Conservation (phyloP, 2,888 invertebrate genomes). For the Hydrotaea diabolus region DNA sequence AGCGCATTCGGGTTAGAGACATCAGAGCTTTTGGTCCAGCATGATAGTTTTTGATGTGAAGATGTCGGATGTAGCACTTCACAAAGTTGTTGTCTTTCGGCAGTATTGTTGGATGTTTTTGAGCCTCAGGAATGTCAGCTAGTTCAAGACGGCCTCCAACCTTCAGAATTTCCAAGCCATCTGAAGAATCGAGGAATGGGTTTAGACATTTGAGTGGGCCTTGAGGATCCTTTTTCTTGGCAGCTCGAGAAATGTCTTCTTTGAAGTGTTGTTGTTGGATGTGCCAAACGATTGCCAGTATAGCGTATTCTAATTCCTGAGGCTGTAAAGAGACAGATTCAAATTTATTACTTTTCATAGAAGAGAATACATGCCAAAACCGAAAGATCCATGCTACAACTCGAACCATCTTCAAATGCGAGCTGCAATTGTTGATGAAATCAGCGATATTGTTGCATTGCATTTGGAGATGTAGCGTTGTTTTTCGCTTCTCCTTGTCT, state of each 20-base stretch:
- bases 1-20: too few species aligned
- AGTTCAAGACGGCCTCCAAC: constrained; percentile 56
- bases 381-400: constrained; percentile 51
- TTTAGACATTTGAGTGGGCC: constrained; percentile 55
- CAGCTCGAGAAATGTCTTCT: constrained; percentile 30
- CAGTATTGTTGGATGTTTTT: constrained; percentile 46
- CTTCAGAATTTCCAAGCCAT: constrained; percentile 51
- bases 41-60: too few species aligned
- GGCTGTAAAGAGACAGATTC: background rate
- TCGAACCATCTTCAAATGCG: constrained; percentile 29
- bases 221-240: constrained; percentile 27
- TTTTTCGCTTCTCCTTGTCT: background rate
- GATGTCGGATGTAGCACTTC: constrained; percentile 33
- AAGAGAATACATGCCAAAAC: constrained; percentile 27
- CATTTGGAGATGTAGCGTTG: background rate
- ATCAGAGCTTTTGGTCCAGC: too few species aligned
- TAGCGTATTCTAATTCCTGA: constrained; percentile 28
- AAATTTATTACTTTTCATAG: background rate
- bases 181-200: constrained; percentile 46
- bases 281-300: constrained; percentile 20
- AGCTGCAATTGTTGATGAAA: constrained; percentile 17
- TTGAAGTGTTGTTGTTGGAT: constrained; percentile 38
- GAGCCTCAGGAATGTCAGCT: constrained; percentile 27
- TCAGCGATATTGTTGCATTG: background rate
- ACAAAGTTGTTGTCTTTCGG: constrained; percentile 47